A percentile compares a stretch with the other conserved stretches of the same genome.
These are phyloP conservation scores for Magallana gigas DNA, from an alignment of 1,140 invertebrate genomes.

Conservation along the genomic window DNA sequence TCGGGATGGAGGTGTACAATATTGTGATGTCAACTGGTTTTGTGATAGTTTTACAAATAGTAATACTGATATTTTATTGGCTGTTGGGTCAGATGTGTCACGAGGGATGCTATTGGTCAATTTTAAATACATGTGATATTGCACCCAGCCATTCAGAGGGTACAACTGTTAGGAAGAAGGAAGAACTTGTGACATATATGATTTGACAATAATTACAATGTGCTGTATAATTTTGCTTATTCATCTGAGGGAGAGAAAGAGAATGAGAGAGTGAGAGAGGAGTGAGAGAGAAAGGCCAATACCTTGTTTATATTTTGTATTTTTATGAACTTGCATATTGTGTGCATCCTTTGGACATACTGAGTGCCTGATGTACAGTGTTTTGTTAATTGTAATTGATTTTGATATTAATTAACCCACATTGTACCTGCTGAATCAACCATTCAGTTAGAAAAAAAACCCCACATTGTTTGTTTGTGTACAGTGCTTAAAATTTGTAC, in stretches of 20 bases:
- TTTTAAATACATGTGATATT: constrained; percentile 29
- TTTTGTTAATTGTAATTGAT: too few species aligned
- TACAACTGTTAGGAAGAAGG: neutral
- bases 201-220: neutral
- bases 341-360: too few species aligned
- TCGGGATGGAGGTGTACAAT: constrained; percentile 73
- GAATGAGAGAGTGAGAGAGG: neutral
- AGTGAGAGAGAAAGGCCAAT: too few species aligned
- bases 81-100: neutral
- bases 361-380: too few species aligned
- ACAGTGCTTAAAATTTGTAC: too few species aligned
- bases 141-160: neutral
- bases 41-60: constrained; percentile 39
- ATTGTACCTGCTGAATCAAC: too few species aligned
- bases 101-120: neutral
- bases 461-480: too few species aligned
- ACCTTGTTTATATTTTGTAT: too few species aligned
- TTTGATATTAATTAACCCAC: too few species aligned
- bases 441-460: too few species aligned
- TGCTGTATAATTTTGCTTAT: constrained; percentile 28
- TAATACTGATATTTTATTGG: constrained; percentile 49
- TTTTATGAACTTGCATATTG: too few species aligned
- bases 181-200: neutral
- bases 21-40: constrained; percentile 62
- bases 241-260: neutral